Percentiles rank a stretch among this genome's conserved stretches.
These are phyloP conservation scores for Cuniculus paca DNA, from an alignment of 2,797 vertebrate genomes.

Conservation along the genomic window DNA sequence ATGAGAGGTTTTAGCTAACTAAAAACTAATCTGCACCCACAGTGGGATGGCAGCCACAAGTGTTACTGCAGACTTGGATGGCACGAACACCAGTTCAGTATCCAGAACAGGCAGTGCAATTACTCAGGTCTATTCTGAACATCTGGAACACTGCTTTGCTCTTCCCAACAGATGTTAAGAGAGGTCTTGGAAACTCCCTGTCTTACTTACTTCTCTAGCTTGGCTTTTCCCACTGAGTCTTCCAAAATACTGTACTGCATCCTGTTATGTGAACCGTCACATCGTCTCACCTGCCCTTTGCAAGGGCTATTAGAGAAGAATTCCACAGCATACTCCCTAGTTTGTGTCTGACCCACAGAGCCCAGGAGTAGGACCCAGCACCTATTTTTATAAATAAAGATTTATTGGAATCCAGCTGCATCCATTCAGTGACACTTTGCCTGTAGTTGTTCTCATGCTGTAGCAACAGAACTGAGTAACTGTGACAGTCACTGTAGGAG, in stretches of 20 bases:
- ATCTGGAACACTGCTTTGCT: background rate
- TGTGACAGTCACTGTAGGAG: background rate
- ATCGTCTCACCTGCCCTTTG: background rate
- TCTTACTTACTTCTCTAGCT: background rate
- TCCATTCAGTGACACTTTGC: background rate
- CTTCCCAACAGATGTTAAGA: background rate
- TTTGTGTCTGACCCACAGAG: too few relatives aligned
- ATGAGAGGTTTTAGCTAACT: background rate
- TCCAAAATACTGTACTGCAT: background rate
- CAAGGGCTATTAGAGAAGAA: background rate
- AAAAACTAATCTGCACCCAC: background rate
- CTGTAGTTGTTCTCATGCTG: background rate
- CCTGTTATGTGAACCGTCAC: background rate
- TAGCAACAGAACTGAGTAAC: background rate
- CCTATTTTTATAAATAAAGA: background rate
- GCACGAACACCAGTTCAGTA: too few relatives aligned
- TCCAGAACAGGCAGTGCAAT: background rate
- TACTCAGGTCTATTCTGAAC: background rate
- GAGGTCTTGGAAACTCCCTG: background rate
- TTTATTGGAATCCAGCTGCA: background rate
- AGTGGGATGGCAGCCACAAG: background rate
- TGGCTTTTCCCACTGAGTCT: too few relatives aligned
- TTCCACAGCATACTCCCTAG: background rate
- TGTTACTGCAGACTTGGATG: rapidly evolving
- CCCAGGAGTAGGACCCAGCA: rapidly evolving